Percentiles rank a stretch among this genome's conserved stretches.
Evolutionary conservation across 2,113 vertebrate species (phyloP).

Genomic region (Cygnus buccinator): DNA sequence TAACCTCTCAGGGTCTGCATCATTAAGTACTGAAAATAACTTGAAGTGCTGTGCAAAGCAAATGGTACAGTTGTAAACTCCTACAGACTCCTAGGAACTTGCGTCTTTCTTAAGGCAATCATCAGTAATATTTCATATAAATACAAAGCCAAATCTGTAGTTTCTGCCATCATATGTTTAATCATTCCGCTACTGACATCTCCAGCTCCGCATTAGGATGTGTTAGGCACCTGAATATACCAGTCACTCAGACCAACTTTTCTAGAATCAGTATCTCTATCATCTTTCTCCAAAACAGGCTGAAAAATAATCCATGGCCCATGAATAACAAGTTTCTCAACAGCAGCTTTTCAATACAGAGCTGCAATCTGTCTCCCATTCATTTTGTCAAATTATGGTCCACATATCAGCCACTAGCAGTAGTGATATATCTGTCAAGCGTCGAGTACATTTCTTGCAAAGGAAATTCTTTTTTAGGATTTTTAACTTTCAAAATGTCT

Average conservation of each 20-base stretch:
- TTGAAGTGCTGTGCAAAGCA: conserved; percentile 31
- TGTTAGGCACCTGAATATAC: background rate
- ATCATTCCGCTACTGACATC: background rate
- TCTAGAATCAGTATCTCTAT: background rate
- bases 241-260: background rate
- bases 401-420: conserved; percentile 46
- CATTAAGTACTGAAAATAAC: conserved; percentile 65
- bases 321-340: conserved; percentile 47
- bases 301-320: conserved; percentile 10
- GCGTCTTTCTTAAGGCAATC: background rate
- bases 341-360: conserved; percentile 50
- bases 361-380: conserved; percentile 55
- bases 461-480: conserved; percentile 40
- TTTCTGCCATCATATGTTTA: background rate
- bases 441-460: conserved; percentile 49
- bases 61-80: conserved; percentile 43
- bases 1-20: conserved; percentile 44
- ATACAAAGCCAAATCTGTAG: background rate
- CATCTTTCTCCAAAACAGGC: background rate
- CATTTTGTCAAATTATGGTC: conserved; percentile 58
- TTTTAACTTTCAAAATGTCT: conserved; percentile 53
- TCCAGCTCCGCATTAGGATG: background rate
- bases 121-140: background rate
- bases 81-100: background rate
- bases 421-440: conserved; percentile 55